Conservation (phyloP, 2,888 invertebrate genomes). For the Dryobota labecula region DNA sequence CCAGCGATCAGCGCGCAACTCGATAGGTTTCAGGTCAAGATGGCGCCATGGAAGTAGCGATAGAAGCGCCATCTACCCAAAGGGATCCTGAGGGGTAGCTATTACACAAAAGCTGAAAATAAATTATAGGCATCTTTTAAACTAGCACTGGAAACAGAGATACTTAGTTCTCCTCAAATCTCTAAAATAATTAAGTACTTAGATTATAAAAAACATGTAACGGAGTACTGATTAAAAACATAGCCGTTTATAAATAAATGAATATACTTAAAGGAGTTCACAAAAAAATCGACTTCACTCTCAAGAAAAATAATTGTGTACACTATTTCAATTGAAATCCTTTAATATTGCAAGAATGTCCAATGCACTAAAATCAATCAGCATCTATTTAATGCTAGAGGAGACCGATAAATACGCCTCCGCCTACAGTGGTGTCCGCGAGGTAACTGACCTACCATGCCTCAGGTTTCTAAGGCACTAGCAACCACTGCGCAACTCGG, state of each 20-base stretch:
- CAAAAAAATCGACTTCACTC: background rate
- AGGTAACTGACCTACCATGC: background rate
- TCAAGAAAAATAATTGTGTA: background rate
- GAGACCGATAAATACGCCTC: background rate
- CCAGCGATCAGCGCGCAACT: background rate
- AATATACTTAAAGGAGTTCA: background rate
- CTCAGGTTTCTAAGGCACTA: background rate
- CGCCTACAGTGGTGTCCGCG: background rate
- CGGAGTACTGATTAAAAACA: background rate
- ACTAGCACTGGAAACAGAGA: background rate
- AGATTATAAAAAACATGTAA: background rate
- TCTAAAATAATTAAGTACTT: background rate
- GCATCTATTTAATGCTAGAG: no score
- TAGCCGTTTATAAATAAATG: background rate
- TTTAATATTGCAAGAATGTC: background rate
- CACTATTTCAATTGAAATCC: background rate
- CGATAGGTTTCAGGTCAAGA: background rate
- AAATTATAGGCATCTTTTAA: background rate
- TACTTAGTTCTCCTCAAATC: background rate
- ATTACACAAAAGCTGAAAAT: background rate
- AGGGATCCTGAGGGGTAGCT: background rate
- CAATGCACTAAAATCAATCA: background rate
- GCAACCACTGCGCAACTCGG: slow-evolving; percentile 15
- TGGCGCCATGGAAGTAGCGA: no score
- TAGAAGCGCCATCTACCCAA: background rate